These are phyloP conservation scores for Acholoe squamosa DNA, from an alignment of 2,888 invertebrate species.

Conservation along the genomic window DNA sequence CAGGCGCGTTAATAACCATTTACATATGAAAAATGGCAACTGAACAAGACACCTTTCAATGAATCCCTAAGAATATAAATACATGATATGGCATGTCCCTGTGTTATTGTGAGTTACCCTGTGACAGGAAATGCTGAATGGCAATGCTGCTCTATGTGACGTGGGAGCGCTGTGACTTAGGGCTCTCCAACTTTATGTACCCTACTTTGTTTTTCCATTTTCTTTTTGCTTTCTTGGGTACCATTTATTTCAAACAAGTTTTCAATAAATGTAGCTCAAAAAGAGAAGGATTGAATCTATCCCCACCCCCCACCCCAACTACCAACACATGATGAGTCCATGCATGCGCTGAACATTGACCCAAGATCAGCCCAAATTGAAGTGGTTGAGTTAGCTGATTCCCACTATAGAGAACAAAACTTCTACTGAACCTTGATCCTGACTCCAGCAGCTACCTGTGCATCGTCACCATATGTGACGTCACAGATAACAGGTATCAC, in stretches of 20 bases:
- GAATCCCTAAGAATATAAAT: neutral
- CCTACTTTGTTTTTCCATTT: too few relatives aligned
- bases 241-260: too few relatives aligned
- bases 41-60: neutral
- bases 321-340: too few relatives aligned
- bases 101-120: neutral
- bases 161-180: neutral
- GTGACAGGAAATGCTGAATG: neutral
- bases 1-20: constrained; percentile 46
- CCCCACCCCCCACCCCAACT: too few relatives aligned
- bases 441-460: neutral
- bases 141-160: neutral
- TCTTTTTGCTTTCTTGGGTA: too few relatives aligned
- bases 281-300: too few relatives aligned
- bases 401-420: too few relatives aligned
- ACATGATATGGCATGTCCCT: neutral
- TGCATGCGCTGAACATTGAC: too few relatives aligned
- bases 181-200: too few relatives aligned
- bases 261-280: too few relatives aligned
- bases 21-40: neutral
- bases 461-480: constrained; percentile 9
- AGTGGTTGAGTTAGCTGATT: too few relatives aligned
- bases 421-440: neutral
- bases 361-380: too few relatives aligned
- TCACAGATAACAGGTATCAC: constrained; percentile 2